A percentile compares a stretch with the other conserved stretches of the same genome.
phyloP scores from a whole-genome alignment of 2,797 vertebrate species.

The Pseudochirops corinnae region DNA sequence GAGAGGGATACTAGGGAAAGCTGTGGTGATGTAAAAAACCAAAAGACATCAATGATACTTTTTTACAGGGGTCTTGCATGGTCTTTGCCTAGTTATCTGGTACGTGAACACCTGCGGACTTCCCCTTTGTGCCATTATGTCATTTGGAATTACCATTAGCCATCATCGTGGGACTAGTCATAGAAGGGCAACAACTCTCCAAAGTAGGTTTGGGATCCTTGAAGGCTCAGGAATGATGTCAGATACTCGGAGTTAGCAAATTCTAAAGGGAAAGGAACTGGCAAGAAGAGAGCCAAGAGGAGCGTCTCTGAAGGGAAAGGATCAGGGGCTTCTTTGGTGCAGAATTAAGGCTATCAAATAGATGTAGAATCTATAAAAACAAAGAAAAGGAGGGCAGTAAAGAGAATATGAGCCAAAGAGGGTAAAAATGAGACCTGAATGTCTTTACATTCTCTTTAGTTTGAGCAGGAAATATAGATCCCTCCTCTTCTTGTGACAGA shows the following conservation, averaged over 20 bases:
- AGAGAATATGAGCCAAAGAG: not conserved
- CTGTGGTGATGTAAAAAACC: not conserved
- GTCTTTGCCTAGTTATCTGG: not conserved
- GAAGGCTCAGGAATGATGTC: not conserved
- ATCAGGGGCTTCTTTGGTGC: not conserved
- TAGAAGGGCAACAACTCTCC: not conserved
- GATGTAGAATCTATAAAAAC: not conserved
- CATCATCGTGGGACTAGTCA: not conserved
- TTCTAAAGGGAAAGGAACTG: not conserved
- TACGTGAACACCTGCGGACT: not conserved
- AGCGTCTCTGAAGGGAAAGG: not conserved
- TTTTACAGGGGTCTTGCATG: not conserved
- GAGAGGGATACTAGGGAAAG: not conserved
- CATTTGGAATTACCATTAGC: not conserved
- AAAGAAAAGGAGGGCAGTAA: not conserved
- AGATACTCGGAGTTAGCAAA: not conserved
- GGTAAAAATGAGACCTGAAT: not conserved
- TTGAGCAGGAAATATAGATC: not conserved
- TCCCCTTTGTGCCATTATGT: not conserved
- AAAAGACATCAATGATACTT: not conserved
- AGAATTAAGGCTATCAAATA: not conserved
- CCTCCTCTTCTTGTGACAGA: not conserved
- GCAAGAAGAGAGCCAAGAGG: too few relatives aligned
- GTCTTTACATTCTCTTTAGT: not conserved
- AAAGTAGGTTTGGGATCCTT: not conserved